phyloP scores from a whole-genome alignment of 2,888 invertebrate genomes.

The Gari tellinella region DNA sequence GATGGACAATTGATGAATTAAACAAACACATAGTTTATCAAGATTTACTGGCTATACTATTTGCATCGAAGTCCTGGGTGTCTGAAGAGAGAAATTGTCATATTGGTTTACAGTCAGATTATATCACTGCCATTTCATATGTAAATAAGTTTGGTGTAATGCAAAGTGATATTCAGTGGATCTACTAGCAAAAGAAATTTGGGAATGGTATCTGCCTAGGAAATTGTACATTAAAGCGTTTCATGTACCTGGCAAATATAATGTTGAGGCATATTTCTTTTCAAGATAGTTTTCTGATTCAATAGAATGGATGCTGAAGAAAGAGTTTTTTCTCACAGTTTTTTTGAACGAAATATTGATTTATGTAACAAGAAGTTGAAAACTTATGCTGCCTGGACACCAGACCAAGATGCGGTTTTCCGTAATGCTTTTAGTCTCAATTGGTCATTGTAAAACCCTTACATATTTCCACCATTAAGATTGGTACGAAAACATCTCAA shows the following conservation, averaged over 20 bases:
- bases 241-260: slow-evolving; percentile 26
- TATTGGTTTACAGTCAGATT: slow-evolving; percentile 27
- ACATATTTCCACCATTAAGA: slow-evolving; percentile 10
- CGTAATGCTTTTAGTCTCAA: slow-evolving; percentile 35
- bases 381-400: slow-evolving; percentile 26
- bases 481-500: not conserved
- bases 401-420: slow-evolving; percentile 3
- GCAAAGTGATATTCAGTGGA: slow-evolving; percentile 11
- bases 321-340: slow-evolving; percentile 15
- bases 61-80: slow-evolving; percentile 10
- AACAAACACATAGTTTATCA: slow-evolving; percentile 26
- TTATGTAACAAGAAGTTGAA: slow-evolving; percentile 7
- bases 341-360: slow-evolving; percentile 39
- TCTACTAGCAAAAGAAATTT: slow-evolving; percentile 18
- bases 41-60: slow-evolving; percentile 26
- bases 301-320: slow-evolving; percentile 47
- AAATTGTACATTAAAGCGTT: slow-evolving; percentile 19
- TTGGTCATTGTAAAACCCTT: slow-evolving; percentile 16
- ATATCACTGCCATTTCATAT: slow-evolving; percentile 16
- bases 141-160: slow-evolving; percentile 34
- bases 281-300: slow-evolving; percentile 50
- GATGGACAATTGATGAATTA: slow-evolving; percentile 33
- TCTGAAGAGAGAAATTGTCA: slow-evolving; percentile 8
- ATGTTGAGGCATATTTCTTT: slow-evolving; percentile 28
- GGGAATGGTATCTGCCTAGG: slow-evolving; percentile 28